Evolutionary conservation across 2,888 invertebrate species (phyloP).

Genomic region (Embidobia sp.): DNA sequence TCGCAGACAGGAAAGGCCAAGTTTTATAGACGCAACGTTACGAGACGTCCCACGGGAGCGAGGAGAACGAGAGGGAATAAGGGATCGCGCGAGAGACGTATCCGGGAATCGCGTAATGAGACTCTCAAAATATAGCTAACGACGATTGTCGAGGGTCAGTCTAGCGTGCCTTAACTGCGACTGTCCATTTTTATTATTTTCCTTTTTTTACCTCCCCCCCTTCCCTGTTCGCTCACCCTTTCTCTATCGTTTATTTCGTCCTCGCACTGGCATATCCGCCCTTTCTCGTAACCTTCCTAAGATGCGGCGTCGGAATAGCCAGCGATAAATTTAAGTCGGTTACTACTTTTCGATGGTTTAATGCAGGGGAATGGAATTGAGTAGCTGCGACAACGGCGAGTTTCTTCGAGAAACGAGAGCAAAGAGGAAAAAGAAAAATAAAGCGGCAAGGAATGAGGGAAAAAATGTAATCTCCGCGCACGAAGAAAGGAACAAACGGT

Average conservation of each 20-base stretch:
- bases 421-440: constrained; percentile 53
- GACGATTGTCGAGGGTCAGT: constrained; percentile 79
- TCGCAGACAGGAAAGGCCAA: constrained; percentile 73
- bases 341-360: constrained; percentile 78
- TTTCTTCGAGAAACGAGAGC: constrained; percentile 60
- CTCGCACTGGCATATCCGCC: constrained; percentile 34
- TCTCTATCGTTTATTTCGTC: constrained; percentile 59
- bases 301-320: constrained; percentile 72
- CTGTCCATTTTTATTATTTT: constrained; percentile 79
- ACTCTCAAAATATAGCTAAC: constrained; percentile 77
- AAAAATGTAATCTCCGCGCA: constrained; percentile 59
- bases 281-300: constrained; percentile 58
- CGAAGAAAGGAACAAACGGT: constrained; percentile 59
- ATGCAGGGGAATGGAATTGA: constrained; percentile 75
- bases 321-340: constrained; percentile 79
- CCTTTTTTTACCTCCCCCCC: constrained; percentile 53
- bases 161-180: constrained; percentile 78
- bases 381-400: constrained; percentile 74
- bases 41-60: constrained; percentile 58
- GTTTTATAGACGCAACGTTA: constrained; percentile 74
- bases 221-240: constrained; percentile 44
- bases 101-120: constrained; percentile 76
- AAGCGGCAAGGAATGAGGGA: constrained; percentile 28
- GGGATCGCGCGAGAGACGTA: constrained; percentile 68
- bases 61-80: constrained; percentile 60